Evolutionary conservation across 2,797 vertebrate species (phyloP), one percentile per base, ranked within the genome.

Genomic region (Fistularia tabacaria): DNA sequence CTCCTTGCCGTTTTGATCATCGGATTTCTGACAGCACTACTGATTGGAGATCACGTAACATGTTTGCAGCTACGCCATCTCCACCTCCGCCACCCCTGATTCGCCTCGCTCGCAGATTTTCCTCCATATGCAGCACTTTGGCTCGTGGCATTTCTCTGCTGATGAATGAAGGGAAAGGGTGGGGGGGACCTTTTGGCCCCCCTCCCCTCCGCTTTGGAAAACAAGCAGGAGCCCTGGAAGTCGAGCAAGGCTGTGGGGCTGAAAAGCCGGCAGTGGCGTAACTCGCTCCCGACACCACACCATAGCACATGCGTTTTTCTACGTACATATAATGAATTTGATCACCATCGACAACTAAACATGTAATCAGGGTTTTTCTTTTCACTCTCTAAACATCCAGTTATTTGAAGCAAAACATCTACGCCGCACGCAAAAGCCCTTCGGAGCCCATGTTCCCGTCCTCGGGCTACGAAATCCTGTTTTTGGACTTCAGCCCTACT

Each of bases 81-180:
- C 63, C 66, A 43, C 62, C 51, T 45, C 66, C 65, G 10, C 50
- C 57, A 8, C 42, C 51, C 48, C 40, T 36, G 59, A 79, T 82
- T 73, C 82, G 79, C 82, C 59, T 71, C 9, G 72, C 76, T 76
- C 79, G 84, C 85, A 84, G 64, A 83, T 83, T 89, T 86, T 86
- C 68, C 73, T 76, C 69, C 77, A 51, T 57, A 70, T 83, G 72
- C 85, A 85, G 81, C 85, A 85, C 46, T 83, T 82, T 76, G 69
- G 46, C 36, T 61, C 65, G 71, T 74, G 72, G 49, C 68, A 60
- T 66, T n/a, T n/a, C 57, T 63, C 60, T 64, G 49, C 76, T 88
- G 88, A 87, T 87, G 77, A 85, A 87, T 80, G 59, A 25, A 25
- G 25, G 25, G 25, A 25, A 25, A 5, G 25, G 25, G 25, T 2